Evolutionary conservation across 30 jellyfish, hydroid and myxozoan genomes (phyloP).

Genomic region (Aurelia sp.): DNA sequence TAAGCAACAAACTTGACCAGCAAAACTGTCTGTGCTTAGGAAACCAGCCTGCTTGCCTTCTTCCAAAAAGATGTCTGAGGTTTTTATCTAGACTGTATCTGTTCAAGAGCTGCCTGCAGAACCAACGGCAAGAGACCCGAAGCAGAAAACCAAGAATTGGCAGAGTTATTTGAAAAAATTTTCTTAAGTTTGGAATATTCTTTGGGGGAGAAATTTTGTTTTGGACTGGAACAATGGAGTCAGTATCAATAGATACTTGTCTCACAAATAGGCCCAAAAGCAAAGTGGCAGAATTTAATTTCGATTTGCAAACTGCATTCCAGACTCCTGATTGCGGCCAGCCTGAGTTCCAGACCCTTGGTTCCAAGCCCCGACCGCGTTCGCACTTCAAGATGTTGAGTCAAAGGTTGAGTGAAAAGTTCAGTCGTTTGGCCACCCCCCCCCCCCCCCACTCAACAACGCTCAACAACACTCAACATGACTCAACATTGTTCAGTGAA

Average conservation of each 20-base stretch:
- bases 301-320: too few relatives aligned
- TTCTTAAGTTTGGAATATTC: background rate
- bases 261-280: constrained; percentile 23
- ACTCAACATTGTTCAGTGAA: too few relatives aligned
- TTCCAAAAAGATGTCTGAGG: background rate
- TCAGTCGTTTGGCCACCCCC: too few relatives aligned
- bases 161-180: background rate
- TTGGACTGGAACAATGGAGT: constrained; percentile 23
- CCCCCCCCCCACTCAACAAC: too few relatives aligned
- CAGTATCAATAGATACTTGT: constrained; percentile 15
- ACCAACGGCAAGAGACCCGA: constrained; percentile 29
- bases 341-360: too few relatives aligned
- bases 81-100: constrained; percentile 10
- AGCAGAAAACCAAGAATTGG: constrained; percentile 16
- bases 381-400: too few relatives aligned
- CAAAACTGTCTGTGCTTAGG: constrained; percentile 16
- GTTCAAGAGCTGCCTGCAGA: constrained; percentile 11
- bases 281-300: too few relatives aligned
- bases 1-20: constrained; percentile 41
- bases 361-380: too few relatives aligned
- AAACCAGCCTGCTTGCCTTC: background rate
- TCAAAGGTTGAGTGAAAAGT: too few relatives aligned
- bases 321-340: too few relatives aligned
- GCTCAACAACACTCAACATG: too few relatives aligned
- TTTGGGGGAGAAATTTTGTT: constrained; percentile 17